Evolutionary conservation across 1,140 invertebrate species (phyloP).

Genomic region (Apocrypta bakeri): DNA sequence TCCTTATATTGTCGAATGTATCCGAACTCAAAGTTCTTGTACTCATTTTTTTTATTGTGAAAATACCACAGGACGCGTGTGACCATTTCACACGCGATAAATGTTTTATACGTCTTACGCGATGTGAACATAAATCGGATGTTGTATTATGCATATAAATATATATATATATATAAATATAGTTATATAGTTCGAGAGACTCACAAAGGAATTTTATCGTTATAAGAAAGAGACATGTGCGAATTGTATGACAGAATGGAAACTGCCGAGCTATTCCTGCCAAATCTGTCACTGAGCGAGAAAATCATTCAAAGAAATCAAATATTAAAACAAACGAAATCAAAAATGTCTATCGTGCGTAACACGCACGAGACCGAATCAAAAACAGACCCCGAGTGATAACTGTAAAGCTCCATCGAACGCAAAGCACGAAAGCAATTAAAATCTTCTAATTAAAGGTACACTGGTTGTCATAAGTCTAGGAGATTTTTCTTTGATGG

Average conservation of each 20-base stretch:
- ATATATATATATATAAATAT: constrained; percentile 2
- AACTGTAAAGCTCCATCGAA: constrained; percentile 9
- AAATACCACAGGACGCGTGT: not conserved
- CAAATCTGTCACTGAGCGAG: not conserved
- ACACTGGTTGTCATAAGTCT: constrained; percentile 13
- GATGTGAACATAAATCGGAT: not conserved
- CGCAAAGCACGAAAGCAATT: constrained; percentile 2
- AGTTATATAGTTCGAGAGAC: constrained; percentile 34
- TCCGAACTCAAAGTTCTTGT: constrained; percentile 19
- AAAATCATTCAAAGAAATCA: constrained; percentile 26
- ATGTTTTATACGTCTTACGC: constrained; percentile 36
- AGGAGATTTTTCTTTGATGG: constrained; percentile 2
- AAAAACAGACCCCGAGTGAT: not conserved
- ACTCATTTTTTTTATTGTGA: constrained; percentile 28
- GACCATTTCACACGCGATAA: constrained; percentile 15
- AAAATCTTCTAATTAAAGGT: constrained; percentile 20
- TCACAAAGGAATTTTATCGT: constrained; percentile 37
- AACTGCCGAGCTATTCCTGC: constrained; percentile 22
- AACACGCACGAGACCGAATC: not conserved
- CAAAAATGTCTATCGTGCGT: not conserved
- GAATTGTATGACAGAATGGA: not conserved
- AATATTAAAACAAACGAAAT: not conserved
- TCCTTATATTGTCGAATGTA: constrained; percentile 29
- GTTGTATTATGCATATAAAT: not conserved
- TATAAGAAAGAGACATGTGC: not conserved